phyloP scores from a whole-genome alignment of 2,888 invertebrate genomes.

The Machimus atricapillus region DNA sequence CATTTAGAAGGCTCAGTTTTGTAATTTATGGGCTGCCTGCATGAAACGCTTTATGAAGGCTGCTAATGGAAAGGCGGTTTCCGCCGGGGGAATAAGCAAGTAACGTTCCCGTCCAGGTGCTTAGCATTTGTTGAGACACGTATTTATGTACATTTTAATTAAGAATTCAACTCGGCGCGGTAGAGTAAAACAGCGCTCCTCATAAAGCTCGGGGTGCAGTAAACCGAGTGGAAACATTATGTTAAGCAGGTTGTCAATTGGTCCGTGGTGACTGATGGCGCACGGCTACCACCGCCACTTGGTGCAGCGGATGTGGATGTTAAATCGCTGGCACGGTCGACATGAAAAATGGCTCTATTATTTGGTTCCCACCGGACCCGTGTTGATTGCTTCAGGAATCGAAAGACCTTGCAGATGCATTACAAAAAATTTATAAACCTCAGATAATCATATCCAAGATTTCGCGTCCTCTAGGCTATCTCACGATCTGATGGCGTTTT shows the following conservation, averaged over 20 bases:
- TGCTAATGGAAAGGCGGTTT: conserved; percentile 20
- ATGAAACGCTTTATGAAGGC: conserved; percentile 19
- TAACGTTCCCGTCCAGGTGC: conserved; percentile 18
- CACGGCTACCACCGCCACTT: neutral
- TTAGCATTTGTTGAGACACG: conserved; percentile 21
- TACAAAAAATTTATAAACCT: neutral
- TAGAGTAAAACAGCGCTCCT: neutral
- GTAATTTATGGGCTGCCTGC: conserved; percentile 21
- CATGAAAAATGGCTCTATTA: conserved; percentile 14
- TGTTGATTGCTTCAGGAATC: neutral
- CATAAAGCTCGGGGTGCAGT: conserved; percentile 21
- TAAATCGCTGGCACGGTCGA: neutral
- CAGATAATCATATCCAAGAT: neutral
- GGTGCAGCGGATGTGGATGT: neutral
- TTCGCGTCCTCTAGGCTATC: neutral
- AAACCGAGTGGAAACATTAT: neutral
- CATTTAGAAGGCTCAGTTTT: neutral
- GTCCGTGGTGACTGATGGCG: neutral
- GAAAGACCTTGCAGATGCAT: neutral
- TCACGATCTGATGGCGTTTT: neutral
- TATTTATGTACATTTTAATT: conserved; percentile 18
- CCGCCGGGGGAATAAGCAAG: neutral
- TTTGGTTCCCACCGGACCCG: neutral
- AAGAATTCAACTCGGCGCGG: neutral
- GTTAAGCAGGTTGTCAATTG: conserved; percentile 9